These are phyloP conservation scores for Poeciliopsis retropinna DNA, from an alignment of 2,113 vertebrate genomes.

Conservation along the genomic window DNA sequence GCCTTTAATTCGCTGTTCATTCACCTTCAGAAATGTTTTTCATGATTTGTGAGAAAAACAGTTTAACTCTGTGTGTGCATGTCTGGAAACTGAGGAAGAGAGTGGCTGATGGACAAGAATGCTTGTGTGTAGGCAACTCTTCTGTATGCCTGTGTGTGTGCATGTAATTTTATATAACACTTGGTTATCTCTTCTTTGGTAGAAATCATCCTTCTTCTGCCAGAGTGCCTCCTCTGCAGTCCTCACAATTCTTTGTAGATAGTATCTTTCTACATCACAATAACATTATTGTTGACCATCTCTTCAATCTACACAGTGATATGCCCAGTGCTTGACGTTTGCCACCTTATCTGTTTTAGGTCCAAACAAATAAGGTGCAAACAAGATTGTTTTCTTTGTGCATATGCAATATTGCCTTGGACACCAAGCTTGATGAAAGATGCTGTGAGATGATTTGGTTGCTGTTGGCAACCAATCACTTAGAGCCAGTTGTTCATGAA, in stretches of 20 bases:
- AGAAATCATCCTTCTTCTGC: slow-evolving; percentile 38
- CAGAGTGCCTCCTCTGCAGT: slow-evolving; percentile 43
- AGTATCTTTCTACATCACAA: slow-evolving; percentile 22
- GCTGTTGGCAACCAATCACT: neutral
- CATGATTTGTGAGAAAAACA: too few species aligned
- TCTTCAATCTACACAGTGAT: neutral
- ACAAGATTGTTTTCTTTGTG: slow-evolving; percentile 1
- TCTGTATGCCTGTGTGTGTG: slow-evolving; percentile 1
- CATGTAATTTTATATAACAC: slow-evolving; percentile 54
- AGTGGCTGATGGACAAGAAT: slow-evolving; percentile 5
- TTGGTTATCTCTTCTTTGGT: slow-evolving; percentile 45
- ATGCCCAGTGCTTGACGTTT: neutral
- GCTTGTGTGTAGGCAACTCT: slow-evolving; percentile 41
- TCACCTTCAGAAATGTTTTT: too few species aligned
- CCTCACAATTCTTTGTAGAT: slow-evolving; percentile 33
- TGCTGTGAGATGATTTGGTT: neutral
- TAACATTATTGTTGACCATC: slow-evolving; percentile 9
- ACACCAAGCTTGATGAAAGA: neutral
- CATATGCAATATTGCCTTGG: neutral
- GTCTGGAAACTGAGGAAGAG: slow-evolving; percentile 2
- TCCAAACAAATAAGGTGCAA: slow-evolving; percentile 11
- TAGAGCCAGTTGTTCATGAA: neutral
- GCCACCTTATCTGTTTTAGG: neutral
- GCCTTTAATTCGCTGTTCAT: too few species aligned
- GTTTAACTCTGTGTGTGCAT: neutral